A percentile compares a stretch with the other conserved stretches of the same genome.
phyloP scores from a whole-genome alignment of 2,888 invertebrate species.

The Chromoteleia sp. region DNA sequence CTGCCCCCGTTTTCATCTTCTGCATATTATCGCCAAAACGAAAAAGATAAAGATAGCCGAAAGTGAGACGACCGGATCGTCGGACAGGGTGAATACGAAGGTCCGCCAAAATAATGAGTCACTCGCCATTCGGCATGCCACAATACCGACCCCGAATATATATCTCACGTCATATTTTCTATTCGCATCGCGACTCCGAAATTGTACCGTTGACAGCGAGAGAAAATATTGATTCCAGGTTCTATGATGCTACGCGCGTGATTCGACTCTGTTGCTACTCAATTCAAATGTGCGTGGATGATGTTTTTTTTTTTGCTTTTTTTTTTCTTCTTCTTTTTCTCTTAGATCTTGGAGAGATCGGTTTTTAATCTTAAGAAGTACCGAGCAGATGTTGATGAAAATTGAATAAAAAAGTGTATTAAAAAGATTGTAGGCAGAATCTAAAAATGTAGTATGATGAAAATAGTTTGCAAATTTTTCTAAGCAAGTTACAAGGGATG shows the following conservation, averaged over 20 bases:
- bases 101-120: slow-evolving; percentile 81
- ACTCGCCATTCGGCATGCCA: slow-evolving; percentile 75
- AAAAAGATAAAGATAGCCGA: slow-evolving; percentile 40
- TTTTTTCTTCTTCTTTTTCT: too few relatives aligned
- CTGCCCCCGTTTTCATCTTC: slow-evolving; percentile 50
- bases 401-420: too few relatives aligned
- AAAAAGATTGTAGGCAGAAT: too few relatives aligned
- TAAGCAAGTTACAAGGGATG: too few relatives aligned
- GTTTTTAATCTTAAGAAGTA: too few relatives aligned
- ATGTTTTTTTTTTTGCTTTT: slow-evolving; percentile 6
- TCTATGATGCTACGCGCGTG: slow-evolving; percentile 25
- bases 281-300: slow-evolving; percentile 19
- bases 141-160: slow-evolving; percentile 75
- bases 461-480: too few relatives aligned
- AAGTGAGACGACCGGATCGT: slow-evolving; percentile 41
- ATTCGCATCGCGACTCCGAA: slow-evolving; percentile 63
- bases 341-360: too few relatives aligned
- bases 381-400: too few relatives aligned
- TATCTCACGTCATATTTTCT: slow-evolving; percentile 69
- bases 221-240: slow-evolving; percentile 53
- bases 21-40: slow-evolving; percentile 68
- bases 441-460: too few relatives aligned
- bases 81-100: slow-evolving; percentile 74
- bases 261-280: slow-evolving; percentile 30
- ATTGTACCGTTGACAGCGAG: slow-evolving; percentile 50